Evolutionary conservation across 1,140 invertebrate genomes (phyloP).

Genomic region (Leucophenga varia): DNA sequence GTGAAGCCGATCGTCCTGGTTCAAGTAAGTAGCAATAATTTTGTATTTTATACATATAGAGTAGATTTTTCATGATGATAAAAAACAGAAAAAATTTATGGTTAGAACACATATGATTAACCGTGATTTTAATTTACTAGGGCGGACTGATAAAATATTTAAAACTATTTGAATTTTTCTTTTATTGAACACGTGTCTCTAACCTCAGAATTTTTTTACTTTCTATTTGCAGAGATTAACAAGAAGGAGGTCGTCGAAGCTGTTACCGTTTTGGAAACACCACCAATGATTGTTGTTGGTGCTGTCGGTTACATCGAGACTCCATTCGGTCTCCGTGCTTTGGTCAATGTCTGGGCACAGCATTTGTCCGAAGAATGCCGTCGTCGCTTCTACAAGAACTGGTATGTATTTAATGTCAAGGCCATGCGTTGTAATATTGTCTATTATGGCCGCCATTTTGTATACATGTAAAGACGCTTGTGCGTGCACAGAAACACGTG

Average conservation of each 20-base stretch:
- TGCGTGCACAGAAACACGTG: constrained; percentile 9
- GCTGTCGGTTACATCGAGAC: constrained; percentile 99
- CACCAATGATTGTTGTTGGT: constrained; percentile 97
- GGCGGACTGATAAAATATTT: constrained; percentile 54
- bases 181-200: constrained; percentile 12
- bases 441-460: constrained; percentile 28
- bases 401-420: constrained; percentile 68
- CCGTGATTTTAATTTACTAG: constrained; percentile 54
- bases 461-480: constrained; percentile 21
- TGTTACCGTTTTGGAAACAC: constrained; percentile 97
- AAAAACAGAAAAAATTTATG: constrained; percentile 49
- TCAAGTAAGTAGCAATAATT: constrained; percentile 78
- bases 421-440: constrained; percentile 22
- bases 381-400: constrained; percentile 99
- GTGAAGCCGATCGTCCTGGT: constrained; percentile 98
- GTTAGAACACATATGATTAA: constrained; percentile 54
- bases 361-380: constrained; percentile 98
- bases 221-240: constrained; percentile 81
- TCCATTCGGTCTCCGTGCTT: constrained; percentile 89
- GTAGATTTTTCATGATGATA: constrained; percentile 42
- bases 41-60: not conserved
- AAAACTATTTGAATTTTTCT: not conserved
- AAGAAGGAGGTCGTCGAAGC: constrained; percentile 99
- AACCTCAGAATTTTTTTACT: constrained; percentile 11
- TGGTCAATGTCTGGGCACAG: constrained; percentile 97